These are phyloP conservation scores for Drosophila sproati DNA, from an alignment of 1,140 invertebrate species.

Conservation along the genomic window DNA sequence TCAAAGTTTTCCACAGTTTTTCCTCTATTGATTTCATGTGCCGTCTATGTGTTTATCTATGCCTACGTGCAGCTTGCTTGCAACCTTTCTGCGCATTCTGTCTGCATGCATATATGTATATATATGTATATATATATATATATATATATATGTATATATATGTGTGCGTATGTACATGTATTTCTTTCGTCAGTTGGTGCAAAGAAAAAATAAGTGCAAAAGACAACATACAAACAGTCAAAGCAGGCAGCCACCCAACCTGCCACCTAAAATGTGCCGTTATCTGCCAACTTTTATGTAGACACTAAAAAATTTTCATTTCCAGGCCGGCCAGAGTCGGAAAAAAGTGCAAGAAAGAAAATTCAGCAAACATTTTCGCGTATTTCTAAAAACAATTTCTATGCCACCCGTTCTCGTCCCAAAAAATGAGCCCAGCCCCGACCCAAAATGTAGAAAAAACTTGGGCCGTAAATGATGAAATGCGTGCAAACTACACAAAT, in stretches of 20 bases:
- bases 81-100: slow-evolving; percentile 46
- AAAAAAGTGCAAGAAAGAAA: slow-evolving; percentile 32
- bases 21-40: slow-evolving; percentile 4
- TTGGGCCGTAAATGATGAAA: slow-evolving; percentile 72
- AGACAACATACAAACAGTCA: slow-evolving; percentile 68
- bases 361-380: slow-evolving; percentile 80
- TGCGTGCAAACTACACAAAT: slow-evolving; percentile 79
- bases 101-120: slow-evolving; percentile 42
- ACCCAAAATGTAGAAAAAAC: slow-evolving; percentile 19
- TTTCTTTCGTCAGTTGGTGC: slow-evolving; percentile 46
- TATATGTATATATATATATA: background rate
- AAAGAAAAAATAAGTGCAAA: slow-evolving; percentile 46
- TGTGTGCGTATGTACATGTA: slow-evolving; percentile 11
- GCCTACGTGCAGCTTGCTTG: slow-evolving; percentile 63
- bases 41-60: slow-evolving; percentile 66
- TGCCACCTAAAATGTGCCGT: slow-evolving; percentile 26
- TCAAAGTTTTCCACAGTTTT: slow-evolving; percentile 21
- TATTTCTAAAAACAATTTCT: slow-evolving; percentile 83
- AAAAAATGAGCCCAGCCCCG: background rate
- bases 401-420: slow-evolving; percentile 31
- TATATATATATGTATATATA: slow-evolving; percentile 5
- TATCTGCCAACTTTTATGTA: slow-evolving; percentile 75
- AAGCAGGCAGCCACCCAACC: slow-evolving; percentile 59
- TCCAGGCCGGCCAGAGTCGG: slow-evolving; percentile 66
- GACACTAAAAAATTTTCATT: slow-evolving; percentile 81